phyloP scores from a whole-genome alignment of 2,888 invertebrate species.

The Mimas tiliae region DNA sequence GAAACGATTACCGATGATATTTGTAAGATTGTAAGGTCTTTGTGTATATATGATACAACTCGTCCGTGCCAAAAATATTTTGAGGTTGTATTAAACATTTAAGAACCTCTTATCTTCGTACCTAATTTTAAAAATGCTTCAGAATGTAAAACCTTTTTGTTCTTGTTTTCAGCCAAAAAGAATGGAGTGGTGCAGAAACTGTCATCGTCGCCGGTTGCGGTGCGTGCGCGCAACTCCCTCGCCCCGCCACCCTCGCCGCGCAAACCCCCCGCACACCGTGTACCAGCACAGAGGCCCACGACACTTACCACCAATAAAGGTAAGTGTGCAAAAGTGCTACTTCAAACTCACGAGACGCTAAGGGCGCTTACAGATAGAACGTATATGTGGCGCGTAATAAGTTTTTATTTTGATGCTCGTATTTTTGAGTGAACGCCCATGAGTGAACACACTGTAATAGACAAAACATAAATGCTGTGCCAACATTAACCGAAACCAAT shows the following conservation, averaged over 20 bases:
- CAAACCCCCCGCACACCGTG: constrained; percentile 68
- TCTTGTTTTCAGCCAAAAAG: constrained; percentile 70
- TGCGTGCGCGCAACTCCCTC: constrained; percentile 71
- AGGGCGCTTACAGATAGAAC: too few species aligned
- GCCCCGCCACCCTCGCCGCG: constrained; percentile 74
- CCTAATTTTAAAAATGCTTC: background rate
- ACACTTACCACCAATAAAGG: constrained; percentile 76
- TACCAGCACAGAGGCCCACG: constrained; percentile 72
- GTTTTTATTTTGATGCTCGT: too few species aligned
- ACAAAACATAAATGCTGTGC: too few species aligned
- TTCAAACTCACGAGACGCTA: background rate
- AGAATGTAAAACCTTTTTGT: constrained; percentile 14
- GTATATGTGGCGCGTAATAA: too few species aligned
- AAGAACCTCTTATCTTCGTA: background rate
- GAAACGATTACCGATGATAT: too few species aligned
- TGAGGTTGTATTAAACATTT: too few species aligned
- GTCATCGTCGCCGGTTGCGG: constrained; percentile 74
- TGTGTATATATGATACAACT: too few species aligned
- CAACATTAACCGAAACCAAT: too few species aligned
- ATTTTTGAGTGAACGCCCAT: too few species aligned
- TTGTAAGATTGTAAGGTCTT: too few species aligned
- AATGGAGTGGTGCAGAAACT: constrained; percentile 80
- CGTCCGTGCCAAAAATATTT: too few species aligned
- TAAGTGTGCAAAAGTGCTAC: constrained; percentile 41
- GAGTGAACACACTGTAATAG: too few species aligned